phyloP scores from a whole-genome alignment of 2,113 vertebrate species.

The Spilogale gracilis region DNA sequence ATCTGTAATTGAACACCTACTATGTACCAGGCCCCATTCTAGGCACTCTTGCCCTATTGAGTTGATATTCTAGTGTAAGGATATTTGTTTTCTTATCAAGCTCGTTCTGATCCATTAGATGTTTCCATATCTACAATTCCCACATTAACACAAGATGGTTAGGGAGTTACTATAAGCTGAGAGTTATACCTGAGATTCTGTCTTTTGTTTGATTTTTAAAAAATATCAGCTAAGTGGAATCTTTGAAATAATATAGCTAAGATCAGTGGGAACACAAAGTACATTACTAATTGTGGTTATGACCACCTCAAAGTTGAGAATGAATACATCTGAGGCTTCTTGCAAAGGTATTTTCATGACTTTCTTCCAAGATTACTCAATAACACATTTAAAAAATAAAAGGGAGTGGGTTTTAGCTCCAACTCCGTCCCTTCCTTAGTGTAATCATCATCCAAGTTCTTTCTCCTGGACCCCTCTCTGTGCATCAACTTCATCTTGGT shows the following conservation, averaged over 20 bases:
- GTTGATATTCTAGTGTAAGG: neutral
- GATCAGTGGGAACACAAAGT: neutral
- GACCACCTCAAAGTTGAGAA: neutral
- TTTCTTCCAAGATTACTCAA: neutral
- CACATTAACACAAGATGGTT: neutral
- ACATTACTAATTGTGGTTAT: neutral
- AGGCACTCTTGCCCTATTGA: neutral
- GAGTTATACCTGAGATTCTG: neutral
- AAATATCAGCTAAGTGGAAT: neutral
- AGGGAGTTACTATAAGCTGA: neutral
- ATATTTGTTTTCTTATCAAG: neutral
- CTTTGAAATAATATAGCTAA: neutral
- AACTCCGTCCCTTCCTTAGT: neutral
- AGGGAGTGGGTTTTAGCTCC: neutral
- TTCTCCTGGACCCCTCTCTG: neutral
- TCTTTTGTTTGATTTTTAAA: constrained; percentile 19
- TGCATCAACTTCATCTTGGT: neutral
- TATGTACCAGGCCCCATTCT: neutral
- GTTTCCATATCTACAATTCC: neutral
- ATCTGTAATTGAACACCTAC: neutral
- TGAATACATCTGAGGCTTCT: neutral
- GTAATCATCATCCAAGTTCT: neutral
- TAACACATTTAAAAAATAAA: neutral
- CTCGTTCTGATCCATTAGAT: neutral
- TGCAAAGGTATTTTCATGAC: neutral